phyloP scores from a whole-genome alignment of 2,113 vertebrate genomes.

The Alligator sinensis region DNA sequence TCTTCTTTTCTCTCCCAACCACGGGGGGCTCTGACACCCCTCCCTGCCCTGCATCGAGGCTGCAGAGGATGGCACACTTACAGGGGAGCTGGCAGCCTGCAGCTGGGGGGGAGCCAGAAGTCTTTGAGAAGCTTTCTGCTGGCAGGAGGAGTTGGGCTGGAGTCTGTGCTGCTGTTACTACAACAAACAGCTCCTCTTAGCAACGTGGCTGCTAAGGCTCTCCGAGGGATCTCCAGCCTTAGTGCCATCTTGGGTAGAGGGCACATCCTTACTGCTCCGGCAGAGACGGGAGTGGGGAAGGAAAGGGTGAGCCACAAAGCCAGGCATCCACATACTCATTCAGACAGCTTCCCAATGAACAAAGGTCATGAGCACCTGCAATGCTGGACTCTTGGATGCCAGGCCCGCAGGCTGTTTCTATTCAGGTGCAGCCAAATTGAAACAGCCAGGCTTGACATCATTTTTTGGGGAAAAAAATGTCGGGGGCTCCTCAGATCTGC shows the following conservation, averaged over 20 bases:
- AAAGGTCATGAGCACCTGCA: not conserved
- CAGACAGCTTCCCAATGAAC: not conserved
- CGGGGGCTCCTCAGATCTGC: not conserved
- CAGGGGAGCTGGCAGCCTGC: fast-evolving
- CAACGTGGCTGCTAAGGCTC: slow-evolving; percentile 40
- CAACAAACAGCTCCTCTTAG: slow-evolving; percentile 71
- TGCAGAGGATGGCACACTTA: not conserved
- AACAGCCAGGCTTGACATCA: no score
- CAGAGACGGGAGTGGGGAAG: not conserved
- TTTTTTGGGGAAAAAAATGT: no score
- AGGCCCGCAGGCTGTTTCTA: not conserved
- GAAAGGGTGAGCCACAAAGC: not conserved
- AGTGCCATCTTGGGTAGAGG: not conserved
- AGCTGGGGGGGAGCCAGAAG: not conserved
- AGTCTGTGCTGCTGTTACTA: slow-evolving; percentile 52
- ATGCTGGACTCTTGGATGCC: not conserved
- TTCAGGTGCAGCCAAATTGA: no score
- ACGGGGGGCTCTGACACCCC: fast-evolving
- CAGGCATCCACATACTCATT: not conserved
- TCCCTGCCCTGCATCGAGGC: fast-evolving
- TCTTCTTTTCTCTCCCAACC: not conserved
- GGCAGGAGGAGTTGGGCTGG: not conserved
- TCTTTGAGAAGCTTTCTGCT: not conserved
- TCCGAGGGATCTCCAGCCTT: not conserved
- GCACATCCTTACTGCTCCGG: no score